These are phyloP conservation scores for Toxotes lorentzi DNA, from an alignment of 2,797 vertebrate genomes.

Conservation along the genomic window DNA sequence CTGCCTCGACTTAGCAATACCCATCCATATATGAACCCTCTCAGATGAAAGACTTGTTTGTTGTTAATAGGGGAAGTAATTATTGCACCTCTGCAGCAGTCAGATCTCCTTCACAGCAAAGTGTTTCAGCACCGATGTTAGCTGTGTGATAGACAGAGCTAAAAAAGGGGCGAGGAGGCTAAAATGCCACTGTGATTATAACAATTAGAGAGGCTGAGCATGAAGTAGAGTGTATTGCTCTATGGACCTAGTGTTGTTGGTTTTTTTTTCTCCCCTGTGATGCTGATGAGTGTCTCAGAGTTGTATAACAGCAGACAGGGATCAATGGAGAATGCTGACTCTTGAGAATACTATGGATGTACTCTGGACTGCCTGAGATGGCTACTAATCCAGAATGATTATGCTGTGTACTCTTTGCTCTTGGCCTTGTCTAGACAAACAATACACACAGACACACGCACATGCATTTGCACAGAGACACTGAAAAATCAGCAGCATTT, in stretches of 20 bases:
- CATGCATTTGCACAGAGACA: not conserved
- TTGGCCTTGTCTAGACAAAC: constrained; percentile 71
- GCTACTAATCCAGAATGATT: constrained; percentile 78
- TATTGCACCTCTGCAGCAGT: constrained; percentile 69
- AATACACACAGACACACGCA: constrained; percentile 20
- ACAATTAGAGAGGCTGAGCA: constrained; percentile 75
- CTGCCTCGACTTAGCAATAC: constrained; percentile 67
- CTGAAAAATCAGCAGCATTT: constrained; percentile 15
- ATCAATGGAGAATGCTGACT: constrained; percentile 82
- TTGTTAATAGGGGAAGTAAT: constrained; percentile 78
- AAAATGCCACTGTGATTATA: constrained; percentile 78
- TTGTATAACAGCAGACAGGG: constrained; percentile 71
- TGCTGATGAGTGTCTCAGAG: constrained; percentile 72
- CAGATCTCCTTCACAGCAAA: constrained; percentile 65
- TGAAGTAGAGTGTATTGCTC: constrained; percentile 63
- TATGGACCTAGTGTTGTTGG: constrained; percentile 58
- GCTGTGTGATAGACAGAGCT: constrained; percentile 65
- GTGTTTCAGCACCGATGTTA: constrained; percentile 52
- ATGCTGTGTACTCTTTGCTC: constrained; percentile 67
- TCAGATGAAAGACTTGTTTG: constrained; percentile 78
- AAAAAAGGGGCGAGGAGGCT: constrained; percentile 66
- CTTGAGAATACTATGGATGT: constrained; percentile 69
- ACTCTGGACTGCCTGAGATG: constrained; percentile 69
- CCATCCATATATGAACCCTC: constrained; percentile 60
- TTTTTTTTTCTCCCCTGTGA: constrained; percentile 69